Conservation (phyloP, 2,113 vertebrate genomes). For the Bagarius yarrelli region DNA sequence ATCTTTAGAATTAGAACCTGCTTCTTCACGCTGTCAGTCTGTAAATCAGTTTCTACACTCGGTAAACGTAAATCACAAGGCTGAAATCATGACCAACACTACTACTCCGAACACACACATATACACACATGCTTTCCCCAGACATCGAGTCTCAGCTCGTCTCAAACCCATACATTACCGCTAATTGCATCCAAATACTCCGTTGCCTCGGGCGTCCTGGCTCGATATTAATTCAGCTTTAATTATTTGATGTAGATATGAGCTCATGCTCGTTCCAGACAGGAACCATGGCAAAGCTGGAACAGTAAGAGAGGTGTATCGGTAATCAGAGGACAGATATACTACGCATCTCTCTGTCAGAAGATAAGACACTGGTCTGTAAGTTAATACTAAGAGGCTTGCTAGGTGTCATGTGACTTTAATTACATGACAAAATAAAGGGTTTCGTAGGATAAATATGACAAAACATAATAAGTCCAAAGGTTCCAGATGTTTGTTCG, state of each 20-base stretch:
- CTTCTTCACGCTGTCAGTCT: conserved; percentile 29
- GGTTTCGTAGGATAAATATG: background rate
- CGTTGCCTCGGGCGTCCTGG: conserved; percentile 32
- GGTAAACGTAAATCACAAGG: conserved; percentile 11
- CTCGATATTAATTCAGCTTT: conserved; percentile 36
- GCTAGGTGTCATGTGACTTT: background rate
- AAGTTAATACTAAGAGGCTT: background rate
- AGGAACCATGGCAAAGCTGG: background rate
- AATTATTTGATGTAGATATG: conserved; percentile 30
- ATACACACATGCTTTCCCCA: background rate
- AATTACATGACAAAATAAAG: background rate
- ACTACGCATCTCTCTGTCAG: background rate
- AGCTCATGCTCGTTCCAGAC: conserved; percentile 18
- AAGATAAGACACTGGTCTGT: background rate
- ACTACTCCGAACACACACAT: background rate
- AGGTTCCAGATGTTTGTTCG: background rate
- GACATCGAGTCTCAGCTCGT: background rate
- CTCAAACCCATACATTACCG: conserved; percentile 30
- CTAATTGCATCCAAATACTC: conserved; percentile 29
- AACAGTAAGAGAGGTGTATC: background rate
- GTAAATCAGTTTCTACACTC: conserved; percentile 55
- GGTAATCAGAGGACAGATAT: background rate
- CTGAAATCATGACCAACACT: background rate
- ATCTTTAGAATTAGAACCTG: background rate
- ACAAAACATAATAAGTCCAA: background rate